Evolutionary conservation across 2,113 vertebrate species (phyloP).

Genomic region (Oncorhynchus gorbuscha): DNA sequence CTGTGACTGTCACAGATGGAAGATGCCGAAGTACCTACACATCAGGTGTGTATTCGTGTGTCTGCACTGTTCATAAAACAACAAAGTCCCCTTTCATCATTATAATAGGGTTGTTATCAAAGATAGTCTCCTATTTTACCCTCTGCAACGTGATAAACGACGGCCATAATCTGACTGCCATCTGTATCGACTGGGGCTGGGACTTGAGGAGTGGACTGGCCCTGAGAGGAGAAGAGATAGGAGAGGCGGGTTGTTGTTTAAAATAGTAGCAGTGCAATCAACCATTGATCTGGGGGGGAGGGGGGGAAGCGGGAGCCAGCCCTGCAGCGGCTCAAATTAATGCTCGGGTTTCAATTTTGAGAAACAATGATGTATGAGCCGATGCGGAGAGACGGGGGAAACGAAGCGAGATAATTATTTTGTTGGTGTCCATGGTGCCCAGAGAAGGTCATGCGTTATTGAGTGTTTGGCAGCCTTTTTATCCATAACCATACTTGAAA

Average conservation of each 20-base stretch:
- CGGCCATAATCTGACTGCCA: constrained; percentile 20
- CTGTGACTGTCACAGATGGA: constrained; percentile 30
- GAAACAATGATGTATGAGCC: constrained; percentile 53
- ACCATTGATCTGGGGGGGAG: constrained; percentile 51
- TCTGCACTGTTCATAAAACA: constrained; percentile 1
- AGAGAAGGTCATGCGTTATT: constrained; percentile 57
- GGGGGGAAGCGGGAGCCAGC: not conserved
- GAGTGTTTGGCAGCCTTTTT: constrained; percentile 35
- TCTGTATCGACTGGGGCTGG: constrained; percentile 30
- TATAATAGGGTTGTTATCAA: not conserved
- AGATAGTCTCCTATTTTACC: constrained; percentile 5
- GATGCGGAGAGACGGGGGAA: constrained; percentile 24
- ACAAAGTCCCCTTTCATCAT: constrained; percentile 9
- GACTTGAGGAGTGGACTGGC: constrained; percentile 18
- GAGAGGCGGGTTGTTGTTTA: constrained; percentile 27
- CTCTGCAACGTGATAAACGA: constrained; percentile 16
- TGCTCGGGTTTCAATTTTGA: constrained; percentile 43
- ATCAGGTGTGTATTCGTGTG: too few relatives aligned
- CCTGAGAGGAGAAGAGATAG: constrained; percentile 16
- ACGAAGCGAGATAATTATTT: constrained; percentile 47
- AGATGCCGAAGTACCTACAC: constrained; percentile 10
- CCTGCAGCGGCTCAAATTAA: constrained; percentile 12
- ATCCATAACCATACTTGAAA: constrained; percentile 18
- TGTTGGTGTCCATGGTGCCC: constrained; percentile 20
- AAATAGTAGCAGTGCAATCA: constrained; percentile 34